These are phyloP conservation scores for Cosmia pyralina DNA, from an alignment of 2,888 invertebrate species.

Conservation along the genomic window DNA sequence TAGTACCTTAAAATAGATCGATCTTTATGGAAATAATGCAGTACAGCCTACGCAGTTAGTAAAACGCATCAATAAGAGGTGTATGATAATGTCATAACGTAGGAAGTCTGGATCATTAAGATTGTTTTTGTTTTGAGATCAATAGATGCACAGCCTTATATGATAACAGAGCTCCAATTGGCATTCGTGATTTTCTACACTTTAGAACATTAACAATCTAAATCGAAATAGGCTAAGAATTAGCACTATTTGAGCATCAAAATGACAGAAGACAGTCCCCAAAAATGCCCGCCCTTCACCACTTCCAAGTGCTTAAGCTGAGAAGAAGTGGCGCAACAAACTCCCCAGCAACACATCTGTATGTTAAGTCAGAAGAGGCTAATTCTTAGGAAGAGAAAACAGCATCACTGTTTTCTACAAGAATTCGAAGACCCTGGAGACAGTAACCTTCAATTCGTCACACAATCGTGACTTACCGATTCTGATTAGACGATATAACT, in stretches of 20 bases:
- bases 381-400: too few species aligned
- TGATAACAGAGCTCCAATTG: not conserved
- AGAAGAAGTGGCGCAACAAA: not conserved
- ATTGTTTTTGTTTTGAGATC: not conserved
- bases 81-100: not conserved
- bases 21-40: conserved; percentile 48
- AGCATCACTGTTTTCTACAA: too few species aligned
- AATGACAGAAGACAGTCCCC: not conserved
- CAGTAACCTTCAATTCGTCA: not conserved
- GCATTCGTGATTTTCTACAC: too few species aligned
- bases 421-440: not conserved
- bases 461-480: not conserved
- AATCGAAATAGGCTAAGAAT: not conserved
- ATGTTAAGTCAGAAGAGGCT: not conserved
- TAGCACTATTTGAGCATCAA: not conserved
- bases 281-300: not conserved
- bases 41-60: conserved; percentile 14
- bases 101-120: not conserved
- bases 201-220: not conserved
- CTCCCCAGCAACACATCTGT: not conserved
- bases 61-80: not conserved
- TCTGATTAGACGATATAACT: too few species aligned
- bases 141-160: not conserved
- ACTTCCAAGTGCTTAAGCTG: not conserved
- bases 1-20: conserved; percentile 53